Evolutionary conservation across 2,113 vertebrate genomes (phyloP), one percentile per base, ranked within the genome.

Genomic region (Trichechus manatus): DNA sequence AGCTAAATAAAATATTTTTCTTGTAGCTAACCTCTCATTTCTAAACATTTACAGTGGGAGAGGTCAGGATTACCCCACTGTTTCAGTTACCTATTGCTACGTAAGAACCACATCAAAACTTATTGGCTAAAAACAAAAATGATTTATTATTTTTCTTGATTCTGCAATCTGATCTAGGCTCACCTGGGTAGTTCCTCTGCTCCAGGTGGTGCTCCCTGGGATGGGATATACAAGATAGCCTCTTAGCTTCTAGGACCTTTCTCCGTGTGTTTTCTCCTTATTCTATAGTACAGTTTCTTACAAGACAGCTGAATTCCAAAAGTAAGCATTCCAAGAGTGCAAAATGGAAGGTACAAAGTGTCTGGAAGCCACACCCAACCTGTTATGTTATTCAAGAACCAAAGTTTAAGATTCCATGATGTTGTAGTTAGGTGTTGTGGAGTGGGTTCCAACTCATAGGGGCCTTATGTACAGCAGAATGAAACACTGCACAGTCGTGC

Each of bases 1-100:
- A 95, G 39, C 31, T 86, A 44, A 56, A n/a, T 66, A 47, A 86
- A 84, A 93, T 25, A 42, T 78, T 39, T 95, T 91, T 80, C n/a
- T 72, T 82, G 75, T 74, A 77, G 25, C 33, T 88, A 68, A 25
- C 20, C 23, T 95, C 70, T 93, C 63, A 70, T 70, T 79, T 89
- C 29, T 79, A 63, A 89, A 23, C 23, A 85, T 42, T 84, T 80
- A 17, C 36, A 47, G 77, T 95, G 47, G 50, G 44, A 68, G 39
- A 22, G 1, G 27, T 50, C 39, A 63, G 25, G 0, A 66, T 47
- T 50, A 82, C 1, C 7, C 22, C 9, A 70, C 27, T 44, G 4
- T 66, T 86, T 86, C 64, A 80, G 56, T 91, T 56, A 68, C 3
- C n/a, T 39, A 25, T 81, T 74, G 74, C 75, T 66, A 56, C 4